Percentiles rank a stretch among this genome's conserved stretches.
These are phyloP conservation scores for Xestobium rufovillosum DNA, from an alignment of 2,888 invertebrate genomes.

Conservation along the genomic window DNA sequence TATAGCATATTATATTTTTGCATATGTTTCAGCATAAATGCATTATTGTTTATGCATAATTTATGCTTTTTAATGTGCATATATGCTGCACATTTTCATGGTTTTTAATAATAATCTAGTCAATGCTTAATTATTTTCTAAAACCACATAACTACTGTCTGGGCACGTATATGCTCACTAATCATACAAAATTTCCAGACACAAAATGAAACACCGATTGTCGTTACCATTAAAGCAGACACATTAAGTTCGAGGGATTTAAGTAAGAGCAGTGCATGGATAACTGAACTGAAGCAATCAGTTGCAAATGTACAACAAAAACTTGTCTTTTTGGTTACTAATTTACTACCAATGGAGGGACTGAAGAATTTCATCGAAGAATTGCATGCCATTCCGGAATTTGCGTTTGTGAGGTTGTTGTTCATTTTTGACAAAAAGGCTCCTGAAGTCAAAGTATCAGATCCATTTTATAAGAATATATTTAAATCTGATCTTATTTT, in stretches of 20 bases:
- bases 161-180: too few relatives aligned
- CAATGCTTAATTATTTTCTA: too few relatives aligned
- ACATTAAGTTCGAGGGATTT: conserved; percentile 35
- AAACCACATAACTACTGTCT: too few relatives aligned
- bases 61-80: too few relatives aligned
- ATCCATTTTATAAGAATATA: conserved; percentile 58
- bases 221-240: conserved; percentile 32
- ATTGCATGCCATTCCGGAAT: conserved; percentile 27
- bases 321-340: conserved; percentile 33
- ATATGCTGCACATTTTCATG: too few relatives aligned
- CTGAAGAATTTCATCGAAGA: conserved; percentile 33
- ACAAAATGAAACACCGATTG: conserved; percentile 20
- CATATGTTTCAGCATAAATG: too few relatives aligned
- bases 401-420: conserved; percentile 38
- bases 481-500: conserved; percentile 66
- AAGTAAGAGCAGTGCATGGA: conserved; percentile 33
- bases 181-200: conserved; percentile 20
- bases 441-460: conserved; percentile 55
- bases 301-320: conserved; percentile 22
- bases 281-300: conserved; percentile 29
- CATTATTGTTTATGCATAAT: too few relatives aligned
- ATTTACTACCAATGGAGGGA: conserved; percentile 36
- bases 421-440: conserved; percentile 56
- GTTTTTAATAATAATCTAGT: too few relatives aligned
- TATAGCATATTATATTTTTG: too few relatives aligned